Base-by-base conservation (phyloP, 2,113 vertebrate species). In the Capreolus pygargus region DNA sequence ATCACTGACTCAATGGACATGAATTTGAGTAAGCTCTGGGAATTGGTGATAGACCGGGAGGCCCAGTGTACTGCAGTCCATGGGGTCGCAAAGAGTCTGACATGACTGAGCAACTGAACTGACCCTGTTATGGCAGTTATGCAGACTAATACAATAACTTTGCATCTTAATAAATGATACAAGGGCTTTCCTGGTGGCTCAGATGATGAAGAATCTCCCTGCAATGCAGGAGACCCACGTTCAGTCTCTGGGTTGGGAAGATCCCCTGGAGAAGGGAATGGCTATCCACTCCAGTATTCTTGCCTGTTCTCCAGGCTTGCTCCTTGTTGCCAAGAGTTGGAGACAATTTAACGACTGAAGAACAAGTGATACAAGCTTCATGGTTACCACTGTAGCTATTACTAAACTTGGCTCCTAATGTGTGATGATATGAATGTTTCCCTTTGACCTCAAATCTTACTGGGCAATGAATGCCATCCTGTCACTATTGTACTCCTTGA, bases 31-130 rank as follows among this genome's bases (percentile, higher is more conserved):
- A 70, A 70, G n/a, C n/a, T 23, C n/a, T 70, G 67, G 67, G 19
- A 70, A 36, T 39, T 70, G n/a, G 10, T 70, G n/a, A 70, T 39
- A 19, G 67, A 70, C 19, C 6, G 10, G n/a, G 67, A 39, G n/a
- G 19, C 67, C 19, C 23, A n/a, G n/a, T 23, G 8, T 70, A 19
- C 19, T 70, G n/a, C 67, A 70, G 19, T 70, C n/a, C 67, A 39
- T 39, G 19, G 19, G 10, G 5, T 39, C 5, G 1, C 21, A 70
- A 21, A 70, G n/a, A 70, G 67, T 70, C 0, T 0, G 67, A 23
- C 67, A 23, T 39, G 67, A 39, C n/a, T 70, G 10, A 39, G 10
- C 17, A 70, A 36, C 67, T 70, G n/a, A 36, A 70, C 64, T 36
- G 64, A 70, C 36, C 36, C 64, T 60, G 0, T 6, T 28, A 43